phyloP scores from a whole-genome alignment of 2,113 vertebrate species.

The Centropus unirufus region DNA sequence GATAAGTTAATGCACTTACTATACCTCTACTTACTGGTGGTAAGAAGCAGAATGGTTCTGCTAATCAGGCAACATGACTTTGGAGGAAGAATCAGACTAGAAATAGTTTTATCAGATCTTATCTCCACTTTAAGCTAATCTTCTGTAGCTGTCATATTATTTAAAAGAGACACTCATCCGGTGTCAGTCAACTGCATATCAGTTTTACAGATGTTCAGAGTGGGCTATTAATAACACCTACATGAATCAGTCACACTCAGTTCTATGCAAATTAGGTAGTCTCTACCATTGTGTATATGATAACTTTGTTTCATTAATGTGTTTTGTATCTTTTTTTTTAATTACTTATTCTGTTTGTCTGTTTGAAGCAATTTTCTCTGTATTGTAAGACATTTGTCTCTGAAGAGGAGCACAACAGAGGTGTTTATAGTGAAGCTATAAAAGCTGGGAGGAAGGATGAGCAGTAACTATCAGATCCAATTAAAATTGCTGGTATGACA shows the following conservation, averaged over 20 bases:
- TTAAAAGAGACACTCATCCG: neutral
- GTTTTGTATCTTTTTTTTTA: neutral
- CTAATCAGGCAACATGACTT: neutral
- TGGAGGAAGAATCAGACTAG: constrained; percentile 2
- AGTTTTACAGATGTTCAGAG: constrained; percentile 30
- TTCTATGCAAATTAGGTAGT: neutral
- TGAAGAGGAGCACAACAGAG: constrained; percentile 12
- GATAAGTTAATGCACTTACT: neutral
- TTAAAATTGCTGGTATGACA: neutral
- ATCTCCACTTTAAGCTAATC: constrained; percentile 20
- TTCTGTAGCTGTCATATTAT: constrained; percentile 31
- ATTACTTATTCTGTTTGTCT: neutral
- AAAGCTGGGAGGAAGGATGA: constrained; percentile 11
- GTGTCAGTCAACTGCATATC: neutral
- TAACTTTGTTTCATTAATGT: neutral
- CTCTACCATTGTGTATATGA: neutral
- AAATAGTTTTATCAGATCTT: constrained; percentile 32
- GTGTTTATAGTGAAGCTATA: constrained; percentile 9
- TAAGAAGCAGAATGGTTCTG: neutral
- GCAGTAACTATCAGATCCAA: constrained; percentile 22
- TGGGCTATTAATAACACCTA: neutral
- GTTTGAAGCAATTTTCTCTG: constrained; percentile 10
- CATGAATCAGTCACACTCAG: neutral
- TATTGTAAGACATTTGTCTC: neutral
- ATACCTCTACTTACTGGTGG: neutral